These are phyloP conservation scores for Stichopus chloronotus DNA, from an alignment of 35 echinoderm and acorn worm species.

Conservation along the genomic window DNA sequence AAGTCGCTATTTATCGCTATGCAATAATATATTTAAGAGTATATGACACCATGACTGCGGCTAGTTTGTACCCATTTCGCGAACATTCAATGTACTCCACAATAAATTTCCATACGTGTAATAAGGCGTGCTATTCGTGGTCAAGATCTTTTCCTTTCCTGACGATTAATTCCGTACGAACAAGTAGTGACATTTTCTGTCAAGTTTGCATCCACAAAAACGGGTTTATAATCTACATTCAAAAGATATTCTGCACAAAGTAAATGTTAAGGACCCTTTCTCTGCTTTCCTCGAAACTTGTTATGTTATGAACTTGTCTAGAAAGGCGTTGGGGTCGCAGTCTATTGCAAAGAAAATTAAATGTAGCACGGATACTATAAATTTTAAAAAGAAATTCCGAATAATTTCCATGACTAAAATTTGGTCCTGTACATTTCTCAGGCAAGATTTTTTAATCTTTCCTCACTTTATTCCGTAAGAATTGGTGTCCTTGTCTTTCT, in stretches of 20 bases:
- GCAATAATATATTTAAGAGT: too few species aligned
- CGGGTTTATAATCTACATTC: slow-evolving; percentile 31
- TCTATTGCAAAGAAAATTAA: too few species aligned
- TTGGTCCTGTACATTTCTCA: slow-evolving; percentile 14
- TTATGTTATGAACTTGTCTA: neutral
- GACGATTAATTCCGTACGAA: neutral
- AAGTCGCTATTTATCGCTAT: too few species aligned
- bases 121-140: too few species aligned
- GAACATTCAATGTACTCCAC: neutral
- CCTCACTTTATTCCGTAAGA: slow-evolving; percentile 21
- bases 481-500: slow-evolving; percentile 24
- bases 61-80: neutral
- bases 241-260: neutral
- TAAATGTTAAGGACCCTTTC: slow-evolving; percentile 28
- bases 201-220: slow-evolving; percentile 23
- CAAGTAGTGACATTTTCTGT: neutral
- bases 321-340: too few species aligned
- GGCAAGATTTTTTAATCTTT: slow-evolving; percentile 9
- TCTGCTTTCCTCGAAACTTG: slow-evolving; percentile 19
- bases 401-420: slow-evolving; percentile 12
- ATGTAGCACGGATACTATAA: too few species aligned
- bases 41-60: neutral
- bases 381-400: too few species aligned
- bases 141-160: too few species aligned
- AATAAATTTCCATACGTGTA: too few species aligned